Evolutionary conservation across 2,888 invertebrate species (phyloP).

Genomic region (Drosophila testacea): DNA sequence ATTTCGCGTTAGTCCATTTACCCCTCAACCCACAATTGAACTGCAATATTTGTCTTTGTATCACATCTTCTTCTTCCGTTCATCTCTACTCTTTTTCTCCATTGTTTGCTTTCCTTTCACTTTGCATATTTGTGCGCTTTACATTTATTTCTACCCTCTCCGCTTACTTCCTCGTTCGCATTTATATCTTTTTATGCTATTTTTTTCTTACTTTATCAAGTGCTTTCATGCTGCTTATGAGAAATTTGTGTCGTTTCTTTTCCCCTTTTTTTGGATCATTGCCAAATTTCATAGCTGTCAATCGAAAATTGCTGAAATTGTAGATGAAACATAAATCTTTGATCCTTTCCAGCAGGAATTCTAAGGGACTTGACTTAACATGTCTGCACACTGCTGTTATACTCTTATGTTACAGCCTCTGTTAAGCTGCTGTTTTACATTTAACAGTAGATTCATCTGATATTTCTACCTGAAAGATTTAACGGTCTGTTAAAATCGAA

Average conservation of each 20-base stretch:
- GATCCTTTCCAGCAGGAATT: neutral
- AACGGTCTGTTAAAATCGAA: too few relatives aligned
- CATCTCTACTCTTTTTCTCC: constrained; percentile 6
- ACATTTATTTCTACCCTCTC: neutral
- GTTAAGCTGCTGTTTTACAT: neutral
- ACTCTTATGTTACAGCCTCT: neutral
- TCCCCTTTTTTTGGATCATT: constrained; percentile 23
- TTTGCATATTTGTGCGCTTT: constrained; percentile 34
- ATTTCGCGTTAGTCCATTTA: constrained; percentile 20
- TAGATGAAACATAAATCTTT: constrained; percentile 3
- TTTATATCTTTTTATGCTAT: constrained; percentile 1
- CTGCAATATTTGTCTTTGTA: constrained; percentile 3
- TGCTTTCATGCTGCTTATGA: constrained; percentile 12
- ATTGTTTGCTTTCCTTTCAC: constrained; percentile 47
- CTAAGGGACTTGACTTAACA: too few relatives aligned
- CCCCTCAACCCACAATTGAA: constrained; percentile 22
- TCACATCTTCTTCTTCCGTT: neutral
- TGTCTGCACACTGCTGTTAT: too few relatives aligned
- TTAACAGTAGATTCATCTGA: too few relatives aligned
- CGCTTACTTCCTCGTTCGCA: constrained; percentile 54
- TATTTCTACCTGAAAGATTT: too few relatives aligned
- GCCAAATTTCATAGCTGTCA: constrained; percentile 35
- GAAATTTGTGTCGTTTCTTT: constrained; percentile 7
- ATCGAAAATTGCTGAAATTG: neutral
- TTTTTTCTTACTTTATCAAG: constrained; percentile 37